phyloP scores from a whole-genome alignment of 1,140 invertebrate species.

The Whitmania pigra region DNA sequence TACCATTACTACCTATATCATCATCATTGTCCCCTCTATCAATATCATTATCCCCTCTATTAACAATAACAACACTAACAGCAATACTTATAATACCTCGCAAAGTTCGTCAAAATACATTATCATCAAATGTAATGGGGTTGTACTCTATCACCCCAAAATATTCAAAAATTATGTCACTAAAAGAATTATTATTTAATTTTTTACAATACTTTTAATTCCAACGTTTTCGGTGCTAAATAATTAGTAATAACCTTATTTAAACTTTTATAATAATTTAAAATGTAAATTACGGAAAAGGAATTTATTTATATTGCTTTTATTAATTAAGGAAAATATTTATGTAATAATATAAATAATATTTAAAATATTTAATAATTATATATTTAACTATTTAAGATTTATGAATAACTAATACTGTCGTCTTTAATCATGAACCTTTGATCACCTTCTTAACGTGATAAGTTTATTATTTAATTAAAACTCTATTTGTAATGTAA shows the following conservation, averaged over 20 bases:
- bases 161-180: too few species aligned
- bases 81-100: neutral
- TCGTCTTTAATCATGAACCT: too few species aligned
- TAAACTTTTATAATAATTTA: neutral
- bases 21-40: neutral
- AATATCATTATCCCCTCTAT: neutral
- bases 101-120: neutral
- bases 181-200: too few species aligned
- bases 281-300: neutral
- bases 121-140: too few species aligned
- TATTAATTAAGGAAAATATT: too few species aligned
- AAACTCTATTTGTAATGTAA: too few species aligned
- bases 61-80: constrained; percentile 1
- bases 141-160: too few species aligned
- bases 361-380: neutral
- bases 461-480: too few species aligned
- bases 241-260: too few species aligned
- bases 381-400: neutral
- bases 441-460: too few species aligned
- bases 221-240: too few species aligned
- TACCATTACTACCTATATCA: neutral
- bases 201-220: too few species aligned
- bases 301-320: neutral
- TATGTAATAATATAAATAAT: neutral
- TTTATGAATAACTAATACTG: neutral